Conservation (phyloP, 2,888 invertebrate genomes). For the Cyclophora punctaria region DNA sequence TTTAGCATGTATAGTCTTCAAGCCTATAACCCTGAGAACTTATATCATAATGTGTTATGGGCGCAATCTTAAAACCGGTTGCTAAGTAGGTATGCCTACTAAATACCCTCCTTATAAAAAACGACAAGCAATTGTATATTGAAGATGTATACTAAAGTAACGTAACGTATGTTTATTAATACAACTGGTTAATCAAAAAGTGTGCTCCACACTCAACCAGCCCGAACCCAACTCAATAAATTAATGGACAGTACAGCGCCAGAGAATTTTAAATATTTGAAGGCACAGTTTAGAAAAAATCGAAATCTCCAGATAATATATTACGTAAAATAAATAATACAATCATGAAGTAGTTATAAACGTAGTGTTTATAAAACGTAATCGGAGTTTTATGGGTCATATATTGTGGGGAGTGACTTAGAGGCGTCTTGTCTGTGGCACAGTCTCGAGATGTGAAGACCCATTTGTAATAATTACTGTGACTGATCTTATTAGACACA, state of each 20-base stretch:
- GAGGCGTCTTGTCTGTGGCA: constrained; percentile 20
- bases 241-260: constrained; percentile 69
- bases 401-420: constrained; percentile 46
- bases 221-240: constrained; percentile 59
- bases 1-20: too few relatives aligned
- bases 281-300: constrained; percentile 67
- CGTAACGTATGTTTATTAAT: too few relatives aligned
- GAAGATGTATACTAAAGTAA: too few relatives aligned
- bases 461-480: constrained; percentile 59
- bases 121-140: too few relatives aligned
- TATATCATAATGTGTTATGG: too few relatives aligned
- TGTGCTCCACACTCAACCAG: constrained; percentile 33
- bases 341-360: constrained; percentile 74
- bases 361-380: constrained; percentile 73
- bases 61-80: too few relatives aligned
- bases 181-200: constrained; percentile 15
- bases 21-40: too few relatives aligned
- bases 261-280: constrained; percentile 74
- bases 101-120: too few relatives aligned
- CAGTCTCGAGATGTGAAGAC: constrained; percentile 9
- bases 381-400: constrained; percentile 68
- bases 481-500: constrained; percentile 2
- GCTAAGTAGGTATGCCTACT: too few relatives aligned
- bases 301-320: constrained; percentile 66
- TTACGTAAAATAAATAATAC: constrained; percentile 74